A percentile compares a stretch with the other conserved stretches of the same genome.
These are phyloP conservation scores for Mixornis gularis DNA, from an alignment of 2,113 vertebrate species.

Conservation along the genomic window DNA sequence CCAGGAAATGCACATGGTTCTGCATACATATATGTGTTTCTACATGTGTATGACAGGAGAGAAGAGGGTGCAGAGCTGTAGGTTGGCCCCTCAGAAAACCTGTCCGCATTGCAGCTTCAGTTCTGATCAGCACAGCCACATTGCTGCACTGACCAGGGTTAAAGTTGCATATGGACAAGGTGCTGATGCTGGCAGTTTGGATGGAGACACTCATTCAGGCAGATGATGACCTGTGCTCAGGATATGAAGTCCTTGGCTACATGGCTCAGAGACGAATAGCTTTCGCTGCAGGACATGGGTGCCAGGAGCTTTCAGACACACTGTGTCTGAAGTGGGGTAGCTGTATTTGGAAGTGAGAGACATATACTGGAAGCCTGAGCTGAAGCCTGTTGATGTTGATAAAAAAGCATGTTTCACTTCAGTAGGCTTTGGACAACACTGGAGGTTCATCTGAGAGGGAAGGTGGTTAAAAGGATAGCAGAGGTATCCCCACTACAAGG, in stretches of 20 bases:
- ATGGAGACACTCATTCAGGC: neutral
- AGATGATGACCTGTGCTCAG: neutral
- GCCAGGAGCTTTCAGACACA: neutral
- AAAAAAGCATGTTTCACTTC: neutral
- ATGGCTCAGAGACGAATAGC: neutral
- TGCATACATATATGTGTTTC: neutral
- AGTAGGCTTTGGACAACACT: neutral
- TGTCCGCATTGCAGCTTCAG: neutral
- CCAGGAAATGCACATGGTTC: neutral
- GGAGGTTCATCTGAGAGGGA: neutral
- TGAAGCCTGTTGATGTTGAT: neutral
- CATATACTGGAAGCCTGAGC: neutral
- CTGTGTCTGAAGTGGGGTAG: neutral
- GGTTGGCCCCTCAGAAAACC: neutral
- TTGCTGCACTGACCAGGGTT: neutral
- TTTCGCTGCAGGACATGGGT: fast-evolving
- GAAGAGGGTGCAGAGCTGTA: neutral
- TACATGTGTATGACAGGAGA: neutral
- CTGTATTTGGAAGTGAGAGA: neutral
- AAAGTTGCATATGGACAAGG: neutral
- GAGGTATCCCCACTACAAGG: neutral
- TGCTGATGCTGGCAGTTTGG: neutral
- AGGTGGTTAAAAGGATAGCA: neutral
- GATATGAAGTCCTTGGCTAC: neutral
- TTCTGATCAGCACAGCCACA: neutral